Conservation (phyloP, 1,140 invertebrate species). For the Euschistus heros region DNA sequence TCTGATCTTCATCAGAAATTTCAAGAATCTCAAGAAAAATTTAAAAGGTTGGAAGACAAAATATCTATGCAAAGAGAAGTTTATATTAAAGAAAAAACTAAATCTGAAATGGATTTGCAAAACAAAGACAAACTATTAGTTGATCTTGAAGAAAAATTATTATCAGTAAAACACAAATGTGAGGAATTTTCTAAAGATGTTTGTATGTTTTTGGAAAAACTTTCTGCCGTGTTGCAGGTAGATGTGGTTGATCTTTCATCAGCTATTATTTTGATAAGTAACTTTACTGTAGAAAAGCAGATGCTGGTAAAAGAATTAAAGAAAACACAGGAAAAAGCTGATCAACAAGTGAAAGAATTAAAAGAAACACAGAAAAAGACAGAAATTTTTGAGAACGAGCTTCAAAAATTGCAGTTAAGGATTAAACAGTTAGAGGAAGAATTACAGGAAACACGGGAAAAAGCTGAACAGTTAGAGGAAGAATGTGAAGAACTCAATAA, state of each 20-base stretch:
- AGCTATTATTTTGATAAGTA: not conserved
- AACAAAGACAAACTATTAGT: not conserved
- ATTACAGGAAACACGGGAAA: not conserved
- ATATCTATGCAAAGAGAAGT: not conserved
- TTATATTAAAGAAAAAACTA: constrained; percentile 2
- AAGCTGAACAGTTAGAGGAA: not conserved
- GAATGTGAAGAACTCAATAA: not conserved
- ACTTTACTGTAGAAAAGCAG: not conserved
- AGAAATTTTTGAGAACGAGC: not conserved
- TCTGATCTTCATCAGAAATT: not conserved
- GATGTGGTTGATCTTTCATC: not conserved
- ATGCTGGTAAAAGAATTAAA: not conserved
- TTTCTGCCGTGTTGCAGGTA: not conserved
- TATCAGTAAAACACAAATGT: not conserved
- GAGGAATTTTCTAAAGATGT: not conserved
- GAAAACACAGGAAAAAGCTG: not conserved
- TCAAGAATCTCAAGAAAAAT: not conserved
- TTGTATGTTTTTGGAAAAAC: not conserved
- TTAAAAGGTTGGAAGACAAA: not conserved
- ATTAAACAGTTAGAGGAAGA: not conserved
- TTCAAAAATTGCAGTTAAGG: not conserved
- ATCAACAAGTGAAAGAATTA: not conserved
- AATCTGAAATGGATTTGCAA: not conserved
- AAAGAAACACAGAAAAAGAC: not conserved
- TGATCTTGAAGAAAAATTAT: not conserved